These are phyloP conservation scores for Pycnonotus jocosus DNA, from an alignment of 2,113 vertebrate species.

Conservation along the genomic window DNA sequence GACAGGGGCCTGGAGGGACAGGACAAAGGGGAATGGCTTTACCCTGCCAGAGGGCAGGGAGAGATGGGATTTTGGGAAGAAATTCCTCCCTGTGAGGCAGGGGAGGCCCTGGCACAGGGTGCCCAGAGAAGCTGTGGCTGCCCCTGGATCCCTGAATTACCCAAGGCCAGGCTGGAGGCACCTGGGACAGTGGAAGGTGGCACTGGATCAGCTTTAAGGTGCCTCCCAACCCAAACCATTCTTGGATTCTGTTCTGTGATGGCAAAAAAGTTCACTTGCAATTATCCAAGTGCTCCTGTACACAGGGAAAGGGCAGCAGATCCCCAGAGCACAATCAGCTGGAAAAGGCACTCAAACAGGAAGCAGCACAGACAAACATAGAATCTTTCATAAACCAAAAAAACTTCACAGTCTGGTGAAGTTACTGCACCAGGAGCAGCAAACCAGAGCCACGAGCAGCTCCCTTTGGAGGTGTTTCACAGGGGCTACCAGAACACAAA, in stretches of 20 bases:
- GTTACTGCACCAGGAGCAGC: neutral
- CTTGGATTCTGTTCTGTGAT: neutral
- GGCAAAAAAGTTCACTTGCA: neutral
- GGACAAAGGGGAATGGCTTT: neutral
- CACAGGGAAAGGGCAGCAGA: neutral
- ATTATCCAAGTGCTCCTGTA: neutral
- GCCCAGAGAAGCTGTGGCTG: neutral
- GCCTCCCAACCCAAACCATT: neutral
- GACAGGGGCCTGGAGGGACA: neutral
- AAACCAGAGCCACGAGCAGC: neutral
- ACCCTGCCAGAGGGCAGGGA: neutral
- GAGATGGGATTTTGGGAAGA: neutral
- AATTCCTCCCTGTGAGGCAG: neutral
- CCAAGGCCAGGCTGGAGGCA: neutral
- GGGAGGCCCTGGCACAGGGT: neutral
- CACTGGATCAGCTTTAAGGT: neutral
- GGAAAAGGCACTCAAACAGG: neutral
- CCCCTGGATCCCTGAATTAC: neutral
- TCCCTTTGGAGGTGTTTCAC: neutral
- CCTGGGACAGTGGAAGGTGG: neutral
- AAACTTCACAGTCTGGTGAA: too few species aligned
- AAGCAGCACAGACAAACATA: neutral
- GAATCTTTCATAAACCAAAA: neutral
- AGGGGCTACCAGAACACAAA: neutral
- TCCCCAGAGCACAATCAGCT: neutral